phyloP scores from a whole-genome alignment of 2,797 vertebrate genomes.

The Danio jaintianensis region DNA sequence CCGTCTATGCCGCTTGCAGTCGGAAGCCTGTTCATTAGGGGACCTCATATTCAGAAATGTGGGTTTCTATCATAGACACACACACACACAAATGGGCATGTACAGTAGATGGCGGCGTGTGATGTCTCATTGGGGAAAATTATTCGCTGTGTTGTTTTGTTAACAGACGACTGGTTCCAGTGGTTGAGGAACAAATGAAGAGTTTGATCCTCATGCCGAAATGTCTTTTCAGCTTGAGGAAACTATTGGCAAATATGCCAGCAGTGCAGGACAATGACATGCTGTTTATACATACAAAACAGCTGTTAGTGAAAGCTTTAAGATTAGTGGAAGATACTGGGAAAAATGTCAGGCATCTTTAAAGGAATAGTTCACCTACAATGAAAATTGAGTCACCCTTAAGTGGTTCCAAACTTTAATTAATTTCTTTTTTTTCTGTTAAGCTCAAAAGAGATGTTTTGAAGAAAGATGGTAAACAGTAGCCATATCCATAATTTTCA shows the following conservation, averaged over 20 bases:
- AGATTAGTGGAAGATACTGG: background rate
- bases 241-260: slow-evolving; percentile 45
- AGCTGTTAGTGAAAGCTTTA: slow-evolving; percentile 12
- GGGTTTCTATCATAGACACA: slow-evolving; percentile 24
- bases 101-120: slow-evolving; percentile 41
- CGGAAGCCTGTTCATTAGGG: slow-evolving; percentile 54
- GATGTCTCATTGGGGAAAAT: slow-evolving; percentile 56
- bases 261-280: slow-evolving; percentile 19
- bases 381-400: too few species aligned
- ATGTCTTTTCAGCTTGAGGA: slow-evolving; percentile 31
- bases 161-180: slow-evolving; percentile 55
- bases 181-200: slow-evolving; percentile 63
- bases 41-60: slow-evolving; percentile 42
- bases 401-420: too few species aligned
- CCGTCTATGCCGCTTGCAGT: slow-evolving; percentile 24
- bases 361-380: too few species aligned
- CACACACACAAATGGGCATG: slow-evolving; percentile 51
- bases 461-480: too few species aligned
- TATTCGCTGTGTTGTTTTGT: slow-evolving; percentile 55
- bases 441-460: too few species aligned
- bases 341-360: slow-evolving; percentile 1
- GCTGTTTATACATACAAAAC: slow-evolving; percentile 1
- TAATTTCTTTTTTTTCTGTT: too few species aligned
- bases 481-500: too few species aligned
- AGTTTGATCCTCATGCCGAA: slow-evolving; percentile 49